Base-by-base conservation (phyloP, 2,888 invertebrate genomes). In the Andrena trimmerana region DNA sequence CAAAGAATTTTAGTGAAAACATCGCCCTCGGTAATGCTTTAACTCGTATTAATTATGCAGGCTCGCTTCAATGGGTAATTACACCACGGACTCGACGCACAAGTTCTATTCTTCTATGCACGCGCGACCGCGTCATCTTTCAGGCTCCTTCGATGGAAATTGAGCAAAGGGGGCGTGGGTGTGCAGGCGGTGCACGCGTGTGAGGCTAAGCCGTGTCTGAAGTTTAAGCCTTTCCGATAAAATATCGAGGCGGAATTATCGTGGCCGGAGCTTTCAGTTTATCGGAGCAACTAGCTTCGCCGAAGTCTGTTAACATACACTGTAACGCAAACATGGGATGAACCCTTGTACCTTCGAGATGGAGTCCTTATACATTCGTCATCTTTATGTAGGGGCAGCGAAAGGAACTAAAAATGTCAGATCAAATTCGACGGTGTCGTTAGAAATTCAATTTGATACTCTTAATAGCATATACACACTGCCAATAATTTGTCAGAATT, bases 151-250 rank as follows among this genome's bases (percentile, higher is more conserved):
- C 69, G 63, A 76, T 52, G 83, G 42, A 65, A 72, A 71, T 52
- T 27, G 65, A 29, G 2, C n/a, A 20, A 42, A n/a, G 5, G 42
- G 6, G 3, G 31, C 8, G 31, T 33, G 2, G 4, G 42, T 76
- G 65, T 16, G 33, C 52, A 52, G 24, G 27, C 16, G 20, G 16
- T 8, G 54, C 50, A 6, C 20, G 36, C 59, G 52, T 59, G 65
- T 31, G 62, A 5, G 62, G 70, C 75, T 85, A 85, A 85, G 85
- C 81, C 69, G 54, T n/a, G 72, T 54, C 67, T 62, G 59, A 72
- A 86, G 79, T 85, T 86, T 85, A 82, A 78, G 85, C 82, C 80
- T 82, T 73, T 31, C 60, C 78, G 73, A 81, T 86, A 77, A 86
- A 86, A 85, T 86, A 85, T 85, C 76, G 75, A 85, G 59, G 67